phyloP scores from a whole-genome alignment of 2,113 vertebrate species.

The Petromus typicus region DNA sequence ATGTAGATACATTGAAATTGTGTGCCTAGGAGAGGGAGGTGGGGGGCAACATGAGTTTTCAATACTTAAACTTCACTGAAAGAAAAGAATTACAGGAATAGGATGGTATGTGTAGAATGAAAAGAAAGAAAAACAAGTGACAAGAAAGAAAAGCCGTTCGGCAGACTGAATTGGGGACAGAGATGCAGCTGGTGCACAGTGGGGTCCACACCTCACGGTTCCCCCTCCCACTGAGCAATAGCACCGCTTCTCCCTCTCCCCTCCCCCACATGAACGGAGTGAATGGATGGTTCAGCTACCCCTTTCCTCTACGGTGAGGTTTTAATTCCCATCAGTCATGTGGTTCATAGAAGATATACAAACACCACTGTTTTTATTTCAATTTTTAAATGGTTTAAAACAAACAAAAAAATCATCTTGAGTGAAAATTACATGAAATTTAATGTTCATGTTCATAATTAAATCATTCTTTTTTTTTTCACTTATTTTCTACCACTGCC shows the following conservation, averaged over 20 bases:
- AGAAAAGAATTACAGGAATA: not conserved
- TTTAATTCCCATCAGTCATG: not conserved
- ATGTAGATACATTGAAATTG: not conserved
- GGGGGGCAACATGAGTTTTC: not conserved
- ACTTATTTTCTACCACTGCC: not conserved
- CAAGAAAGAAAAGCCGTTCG: too few relatives aligned
- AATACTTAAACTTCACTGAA: not conserved
- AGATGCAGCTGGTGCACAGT: not conserved
- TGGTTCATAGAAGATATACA: not conserved
- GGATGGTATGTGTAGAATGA: not conserved
- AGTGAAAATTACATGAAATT: not conserved
- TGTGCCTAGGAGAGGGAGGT: accelerated
- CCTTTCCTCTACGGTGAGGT: not conserved
- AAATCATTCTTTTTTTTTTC: not conserved
- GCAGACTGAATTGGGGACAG: not conserved
- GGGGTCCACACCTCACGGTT: not conserved
- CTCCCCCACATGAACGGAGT: not conserved
- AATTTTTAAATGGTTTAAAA: not conserved
- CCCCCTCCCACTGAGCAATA: not conserved
- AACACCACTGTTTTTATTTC: not conserved
- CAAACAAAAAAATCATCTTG: not conserved
- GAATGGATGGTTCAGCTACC: not conserved
- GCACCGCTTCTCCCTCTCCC: too few relatives aligned
- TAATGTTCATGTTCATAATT: not conserved
- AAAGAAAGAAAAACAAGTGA: not conserved